Conservation (phyloP, 2,797 vertebrate genomes). For the Chelon auratus region DNA sequence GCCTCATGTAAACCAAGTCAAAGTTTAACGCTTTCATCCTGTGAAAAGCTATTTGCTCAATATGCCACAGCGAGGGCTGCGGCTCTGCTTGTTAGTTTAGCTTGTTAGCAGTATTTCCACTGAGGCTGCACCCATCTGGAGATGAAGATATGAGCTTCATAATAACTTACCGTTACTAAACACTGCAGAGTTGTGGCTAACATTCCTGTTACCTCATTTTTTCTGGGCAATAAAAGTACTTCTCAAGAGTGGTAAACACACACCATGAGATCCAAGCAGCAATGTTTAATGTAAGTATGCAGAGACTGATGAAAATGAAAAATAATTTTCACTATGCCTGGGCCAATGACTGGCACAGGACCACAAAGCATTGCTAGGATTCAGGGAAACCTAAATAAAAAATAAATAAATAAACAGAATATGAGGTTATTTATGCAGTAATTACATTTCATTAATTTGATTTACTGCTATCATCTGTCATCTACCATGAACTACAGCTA, state of each 20-base stretch:
- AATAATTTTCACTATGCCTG: not conserved
- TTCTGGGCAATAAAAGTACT: constrained; percentile 26
- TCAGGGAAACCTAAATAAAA: not conserved
- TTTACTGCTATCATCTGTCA: too few species aligned
- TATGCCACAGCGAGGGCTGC: constrained; percentile 64
- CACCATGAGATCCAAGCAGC: constrained; percentile 17
- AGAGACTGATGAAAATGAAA: constrained; percentile 1
- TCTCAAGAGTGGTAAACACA: constrained; percentile 35
- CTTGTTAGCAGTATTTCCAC: constrained; percentile 78
- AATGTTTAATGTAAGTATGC: constrained; percentile 21
- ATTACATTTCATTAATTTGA: too few species aligned
- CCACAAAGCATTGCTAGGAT: not conserved
- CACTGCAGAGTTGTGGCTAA: constrained; percentile 57
- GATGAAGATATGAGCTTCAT: constrained; percentile 76
- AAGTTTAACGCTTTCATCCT: constrained; percentile 76
- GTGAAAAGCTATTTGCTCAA: constrained; percentile 71
- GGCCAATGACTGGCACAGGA: not conserved
- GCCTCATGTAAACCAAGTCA: constrained; percentile 55
- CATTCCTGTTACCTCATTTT: constrained; percentile 66
- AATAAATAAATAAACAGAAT: too few species aligned
- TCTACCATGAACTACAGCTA: too few species aligned
- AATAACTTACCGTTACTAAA: constrained; percentile 71
- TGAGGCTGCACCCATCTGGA: constrained; percentile 73
- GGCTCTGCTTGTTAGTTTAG: constrained; percentile 78
- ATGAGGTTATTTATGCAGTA: too few species aligned